These are phyloP conservation scores for Gnathonemus longibarbis DNA, from an alignment of 2,113 vertebrate species.

Conservation along the genomic window DNA sequence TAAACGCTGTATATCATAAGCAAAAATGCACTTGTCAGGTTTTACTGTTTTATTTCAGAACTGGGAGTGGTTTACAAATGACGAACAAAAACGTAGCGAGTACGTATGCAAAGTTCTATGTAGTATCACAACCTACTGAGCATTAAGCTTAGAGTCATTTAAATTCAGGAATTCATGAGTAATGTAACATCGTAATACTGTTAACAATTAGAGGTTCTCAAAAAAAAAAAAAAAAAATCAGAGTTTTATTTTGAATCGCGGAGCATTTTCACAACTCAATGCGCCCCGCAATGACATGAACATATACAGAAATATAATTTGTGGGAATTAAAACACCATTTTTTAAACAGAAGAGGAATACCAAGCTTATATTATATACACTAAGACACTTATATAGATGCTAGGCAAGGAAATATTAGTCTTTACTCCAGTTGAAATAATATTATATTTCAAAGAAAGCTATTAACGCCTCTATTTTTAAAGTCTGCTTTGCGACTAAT, in stretches of 20 bases:
- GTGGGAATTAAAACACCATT: neutral
- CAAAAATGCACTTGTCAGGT: neutral
- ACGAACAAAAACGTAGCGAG: neutral
- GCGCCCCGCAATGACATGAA: neutral
- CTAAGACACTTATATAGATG: slow-evolving; percentile 14
- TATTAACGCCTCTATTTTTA: slow-evolving; percentile 1
- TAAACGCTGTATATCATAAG: neutral
- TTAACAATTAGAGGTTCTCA: slow-evolving; percentile 4
- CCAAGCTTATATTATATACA: slow-evolving; percentile 18
- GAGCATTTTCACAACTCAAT: neutral
- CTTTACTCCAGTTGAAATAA: slow-evolving; percentile 8
- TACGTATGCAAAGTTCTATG: slow-evolving; percentile 11
- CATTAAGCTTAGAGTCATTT: slow-evolving; percentile 3
- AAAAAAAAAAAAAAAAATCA: neutral
- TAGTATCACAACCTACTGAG: neutral
- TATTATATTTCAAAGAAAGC: slow-evolving; percentile 14
- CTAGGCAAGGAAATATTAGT: slow-evolving; percentile 11
- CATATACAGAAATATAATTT: slow-evolving; percentile 7
- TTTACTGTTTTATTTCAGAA: slow-evolving; percentile 10
- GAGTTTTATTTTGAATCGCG: neutral
- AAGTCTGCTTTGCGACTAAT: slow-evolving; percentile 13
- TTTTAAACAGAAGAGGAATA: slow-evolving; percentile 9
- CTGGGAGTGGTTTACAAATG: slow-evolving; percentile 2
- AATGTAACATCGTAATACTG: slow-evolving; percentile 4
- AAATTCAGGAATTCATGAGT: neutral